A percentile compares a stretch with the other conserved stretches of the same genome.
phyloP scores from a whole-genome alignment of 2,113 vertebrate genomes.

The Junco hyemalis region DNA sequence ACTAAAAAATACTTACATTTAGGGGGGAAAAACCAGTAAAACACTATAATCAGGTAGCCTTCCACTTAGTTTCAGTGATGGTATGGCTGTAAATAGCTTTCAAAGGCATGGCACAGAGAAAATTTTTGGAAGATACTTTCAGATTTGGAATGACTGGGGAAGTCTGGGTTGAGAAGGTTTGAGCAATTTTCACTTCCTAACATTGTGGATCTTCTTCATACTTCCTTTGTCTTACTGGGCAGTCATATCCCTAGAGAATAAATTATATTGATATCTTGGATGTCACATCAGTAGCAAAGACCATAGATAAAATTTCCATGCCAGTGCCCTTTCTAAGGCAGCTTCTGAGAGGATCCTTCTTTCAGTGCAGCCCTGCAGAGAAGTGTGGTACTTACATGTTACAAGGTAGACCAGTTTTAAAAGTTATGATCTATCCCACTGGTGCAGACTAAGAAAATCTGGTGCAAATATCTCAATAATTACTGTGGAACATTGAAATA shows the following conservation, averaged over 20 bases:
- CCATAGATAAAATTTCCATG: background rate
- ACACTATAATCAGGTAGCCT: background rate
- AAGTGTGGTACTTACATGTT: background rate
- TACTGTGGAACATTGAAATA: background rate
- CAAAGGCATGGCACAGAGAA: background rate
- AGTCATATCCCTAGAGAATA: background rate
- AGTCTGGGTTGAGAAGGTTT: background rate
- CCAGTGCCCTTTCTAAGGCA: background rate
- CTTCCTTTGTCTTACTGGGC: background rate
- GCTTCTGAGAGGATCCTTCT: background rate
- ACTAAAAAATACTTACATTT: background rate
- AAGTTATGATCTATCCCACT: background rate
- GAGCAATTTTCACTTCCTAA: background rate
- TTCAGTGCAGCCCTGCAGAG: background rate
- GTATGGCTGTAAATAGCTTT: background rate
- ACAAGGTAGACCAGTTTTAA: background rate
- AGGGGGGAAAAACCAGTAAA: rapidly evolving
- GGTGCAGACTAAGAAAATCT: background rate
- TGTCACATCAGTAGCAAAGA: background rate
- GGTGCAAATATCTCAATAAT: background rate
- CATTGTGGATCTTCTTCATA: background rate
- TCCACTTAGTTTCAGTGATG: background rate
- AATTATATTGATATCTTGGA: background rate
- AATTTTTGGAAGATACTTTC: background rate
- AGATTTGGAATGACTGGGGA: background rate